These are phyloP conservation scores for Macquaria ambigua DNA, from an alignment of 2,113 vertebrate genomes.

Conservation along the genomic window DNA sequence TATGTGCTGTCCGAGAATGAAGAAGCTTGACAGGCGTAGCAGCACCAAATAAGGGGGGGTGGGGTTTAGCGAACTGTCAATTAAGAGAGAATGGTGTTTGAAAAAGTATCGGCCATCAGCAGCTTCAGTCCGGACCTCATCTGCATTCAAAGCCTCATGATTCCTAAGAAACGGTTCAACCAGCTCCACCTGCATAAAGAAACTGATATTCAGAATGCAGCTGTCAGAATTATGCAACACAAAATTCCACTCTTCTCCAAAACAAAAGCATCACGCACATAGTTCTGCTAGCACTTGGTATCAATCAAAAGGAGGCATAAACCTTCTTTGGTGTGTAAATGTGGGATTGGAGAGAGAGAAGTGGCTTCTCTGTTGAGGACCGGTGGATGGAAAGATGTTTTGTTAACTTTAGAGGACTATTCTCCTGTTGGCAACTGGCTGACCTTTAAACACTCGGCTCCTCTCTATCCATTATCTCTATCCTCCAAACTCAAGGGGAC, in stretches of 20 bases:
- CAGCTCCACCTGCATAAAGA: conserved; percentile 47
- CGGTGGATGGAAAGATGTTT: conserved; percentile 15
- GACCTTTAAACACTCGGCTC: conserved; percentile 52
- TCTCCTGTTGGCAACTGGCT: conserved; percentile 23
- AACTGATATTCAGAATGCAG: neutral
- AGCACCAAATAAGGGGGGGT: neutral
- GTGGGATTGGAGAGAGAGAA: neutral
- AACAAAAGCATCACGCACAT: conserved; percentile 15
- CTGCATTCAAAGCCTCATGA: conserved; percentile 1
- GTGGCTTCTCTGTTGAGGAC: conserved; percentile 5
- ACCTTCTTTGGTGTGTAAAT: neutral
- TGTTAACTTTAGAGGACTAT: conserved; percentile 6
- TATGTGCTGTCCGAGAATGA: too few species aligned
- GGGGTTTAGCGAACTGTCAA: neutral
- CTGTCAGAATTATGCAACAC: conserved; percentile 17
- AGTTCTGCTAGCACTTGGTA: neutral
- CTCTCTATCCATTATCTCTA: conserved; percentile 23
- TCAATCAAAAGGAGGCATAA: conserved; percentile 18
- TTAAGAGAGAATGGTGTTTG: neutral
- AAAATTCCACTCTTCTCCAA: conserved; percentile 4
- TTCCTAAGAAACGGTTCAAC: neutral
- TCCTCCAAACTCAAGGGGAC: conserved; percentile 12
- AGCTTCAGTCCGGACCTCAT: conserved; percentile 7
- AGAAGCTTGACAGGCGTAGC: neutral
- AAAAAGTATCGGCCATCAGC: neutral